Percentiles rank a stretch among this genome's conserved stretches.
These are phyloP conservation scores for Morbakka virulenta DNA, from an alignment of 30 jellyfish, hydroid and myxozoan species.

Conservation along the genomic window DNA sequence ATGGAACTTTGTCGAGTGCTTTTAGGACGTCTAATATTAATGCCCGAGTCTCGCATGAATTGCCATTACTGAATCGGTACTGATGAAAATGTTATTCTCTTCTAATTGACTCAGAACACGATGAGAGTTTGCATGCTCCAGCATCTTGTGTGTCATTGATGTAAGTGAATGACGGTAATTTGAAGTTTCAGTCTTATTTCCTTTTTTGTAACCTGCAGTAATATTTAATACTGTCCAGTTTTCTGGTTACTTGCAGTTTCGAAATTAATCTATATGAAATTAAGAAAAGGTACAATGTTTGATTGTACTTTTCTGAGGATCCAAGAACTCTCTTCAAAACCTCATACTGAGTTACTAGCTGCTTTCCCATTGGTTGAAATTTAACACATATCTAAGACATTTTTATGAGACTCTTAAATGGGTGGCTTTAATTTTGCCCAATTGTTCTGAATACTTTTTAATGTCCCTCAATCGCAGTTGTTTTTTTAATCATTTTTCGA, in stretches of 20 bases:
- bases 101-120: conserved; percentile 21
- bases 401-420: conserved; percentile 10
- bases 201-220: too few relatives aligned
- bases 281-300: conserved; percentile 24
- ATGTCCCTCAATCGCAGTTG: neutral
- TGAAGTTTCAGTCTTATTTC: too few relatives aligned
- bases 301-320: conserved; percentile 22
- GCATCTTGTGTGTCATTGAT: too few relatives aligned
- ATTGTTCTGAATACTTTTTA: neutral
- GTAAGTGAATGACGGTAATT: too few relatives aligned
- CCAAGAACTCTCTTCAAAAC: conserved; percentile 23
- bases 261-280: conserved; percentile 24
- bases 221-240: too few relatives aligned
- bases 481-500: conserved; percentile 6
- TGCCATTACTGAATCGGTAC: too few relatives aligned
- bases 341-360: conserved; percentile 12
- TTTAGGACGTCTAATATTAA: too few relatives aligned
- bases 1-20: conserved; percentile 11
- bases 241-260: conserved; percentile 13
- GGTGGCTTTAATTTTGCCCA: conserved; percentile 8
- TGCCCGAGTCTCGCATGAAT: neutral
- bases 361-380: conserved; percentile 18
- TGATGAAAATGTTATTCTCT: neutral
- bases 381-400: conserved; percentile 5
- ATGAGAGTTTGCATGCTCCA: neutral